These are phyloP conservation scores for Drosophila arizonae DNA, from an alignment of 1,140 invertebrate species.

Conservation along the genomic window DNA sequence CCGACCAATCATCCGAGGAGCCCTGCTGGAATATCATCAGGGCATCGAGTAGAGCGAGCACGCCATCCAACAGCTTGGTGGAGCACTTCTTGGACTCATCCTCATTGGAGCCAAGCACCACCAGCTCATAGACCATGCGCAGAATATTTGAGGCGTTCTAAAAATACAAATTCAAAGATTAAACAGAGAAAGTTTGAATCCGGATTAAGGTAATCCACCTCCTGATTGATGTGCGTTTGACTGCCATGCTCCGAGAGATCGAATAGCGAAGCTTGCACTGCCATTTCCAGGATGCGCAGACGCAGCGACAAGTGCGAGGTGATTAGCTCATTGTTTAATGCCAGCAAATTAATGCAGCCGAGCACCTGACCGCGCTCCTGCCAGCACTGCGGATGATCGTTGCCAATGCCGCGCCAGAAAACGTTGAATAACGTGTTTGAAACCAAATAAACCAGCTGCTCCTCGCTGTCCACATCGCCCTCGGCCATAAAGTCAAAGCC, in stretches of 20 bases:
- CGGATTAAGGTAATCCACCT: constrained; percentile 50
- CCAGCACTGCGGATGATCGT: constrained; percentile 85
- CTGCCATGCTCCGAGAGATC: constrained; percentile 84
- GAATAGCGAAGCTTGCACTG: constrained; percentile 85
- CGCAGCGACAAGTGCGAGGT: constrained; percentile 85
- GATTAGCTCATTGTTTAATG: constrained; percentile 85
- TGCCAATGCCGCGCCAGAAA: constrained; percentile 86
- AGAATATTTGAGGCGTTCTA: constrained; percentile 85
- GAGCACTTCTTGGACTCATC: constrained; percentile 84
- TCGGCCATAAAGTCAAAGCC: constrained; percentile 79
- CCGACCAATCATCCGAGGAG: constrained; percentile 84
- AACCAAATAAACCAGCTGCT: constrained; percentile 85
- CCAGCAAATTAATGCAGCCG: constrained; percentile 86
- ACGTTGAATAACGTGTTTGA: constrained; percentile 85
- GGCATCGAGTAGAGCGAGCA: constrained; percentile 84
- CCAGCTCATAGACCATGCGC: constrained; percentile 85
- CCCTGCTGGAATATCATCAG: constrained; percentile 84
- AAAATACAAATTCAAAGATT: background rate
- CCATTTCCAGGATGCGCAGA: constrained; percentile 86
- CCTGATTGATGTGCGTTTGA: constrained; percentile 81
- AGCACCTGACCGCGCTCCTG: constrained; percentile 86
- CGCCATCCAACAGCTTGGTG: constrained; percentile 84
- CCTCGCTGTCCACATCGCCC: constrained; percentile 83
- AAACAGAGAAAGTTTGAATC: background rate
- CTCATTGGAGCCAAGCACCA: constrained; percentile 84